phyloP scores from a whole-genome alignment of 2,888 invertebrate genomes.

The Callimorpha dominula region DNA sequence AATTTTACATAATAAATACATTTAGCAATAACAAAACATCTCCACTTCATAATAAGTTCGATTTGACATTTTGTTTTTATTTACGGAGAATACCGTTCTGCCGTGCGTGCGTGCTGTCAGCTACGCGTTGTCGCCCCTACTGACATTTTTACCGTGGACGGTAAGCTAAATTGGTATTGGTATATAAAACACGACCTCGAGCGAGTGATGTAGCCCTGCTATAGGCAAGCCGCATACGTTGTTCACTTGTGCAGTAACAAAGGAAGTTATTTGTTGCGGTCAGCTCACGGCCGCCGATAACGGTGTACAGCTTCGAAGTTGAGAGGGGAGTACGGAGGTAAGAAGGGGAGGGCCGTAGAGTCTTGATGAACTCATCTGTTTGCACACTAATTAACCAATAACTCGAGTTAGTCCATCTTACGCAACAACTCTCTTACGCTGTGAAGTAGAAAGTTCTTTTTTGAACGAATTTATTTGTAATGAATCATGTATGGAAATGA shows the following conservation, averaged over 20 bases:
- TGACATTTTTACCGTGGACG: too few species aligned
- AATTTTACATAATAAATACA: too few species aligned
- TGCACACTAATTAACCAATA: conserved; percentile 16
- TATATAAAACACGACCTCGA: too few species aligned
- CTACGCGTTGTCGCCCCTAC: too few species aligned
- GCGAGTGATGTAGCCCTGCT: too few species aligned
- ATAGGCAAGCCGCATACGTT: neutral
- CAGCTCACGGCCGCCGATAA: conserved; percentile 18
- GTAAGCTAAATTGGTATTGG: too few species aligned
- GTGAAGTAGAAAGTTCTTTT: conserved; percentile 32
- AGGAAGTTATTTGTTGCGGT: conserved; percentile 17
- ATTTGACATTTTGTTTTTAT: too few species aligned
- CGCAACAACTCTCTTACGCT: conserved; percentile 12
- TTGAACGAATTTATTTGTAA: conserved; percentile 8
- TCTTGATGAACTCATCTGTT: conserved; percentile 18
- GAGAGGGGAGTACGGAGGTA: neutral
- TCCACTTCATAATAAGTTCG: too few species aligned
- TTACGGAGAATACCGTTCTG: too few species aligned
- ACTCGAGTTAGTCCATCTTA: conserved; percentile 2
- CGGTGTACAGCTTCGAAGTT: conserved; percentile 1
- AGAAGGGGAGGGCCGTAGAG: neutral
- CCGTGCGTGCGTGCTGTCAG: too few species aligned
- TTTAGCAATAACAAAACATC: too few species aligned
- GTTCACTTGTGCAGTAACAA: conserved; percentile 8
- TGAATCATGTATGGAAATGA: conserved; percentile 13